Conservation (phyloP, 64 coral and sea anemone genomes). For the Catalaphyllia jardinei region DNA sequence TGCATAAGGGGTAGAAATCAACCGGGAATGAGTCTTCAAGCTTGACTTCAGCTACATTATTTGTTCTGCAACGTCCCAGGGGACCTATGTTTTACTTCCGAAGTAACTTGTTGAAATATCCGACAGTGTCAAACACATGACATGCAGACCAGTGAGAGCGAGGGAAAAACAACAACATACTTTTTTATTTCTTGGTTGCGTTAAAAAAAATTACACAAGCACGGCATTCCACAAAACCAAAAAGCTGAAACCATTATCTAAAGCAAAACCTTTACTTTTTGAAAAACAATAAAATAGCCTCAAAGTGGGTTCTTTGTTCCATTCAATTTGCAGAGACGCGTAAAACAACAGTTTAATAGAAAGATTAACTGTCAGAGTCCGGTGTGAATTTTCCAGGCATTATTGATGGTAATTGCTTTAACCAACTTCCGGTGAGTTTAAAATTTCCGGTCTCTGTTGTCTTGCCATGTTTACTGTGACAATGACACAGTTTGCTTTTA, state of each 20-base stretch:
- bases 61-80: constrained; percentile 24
- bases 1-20: not conserved
- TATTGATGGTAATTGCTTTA: constrained; percentile 49
- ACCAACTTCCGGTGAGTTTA: constrained; percentile 48
- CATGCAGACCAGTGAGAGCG: constrained; percentile 1
- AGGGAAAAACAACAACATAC: not conserved
- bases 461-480: constrained; percentile 2
- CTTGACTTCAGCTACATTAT: not conserved
- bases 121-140: constrained; percentile 29
- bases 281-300: not conserved
- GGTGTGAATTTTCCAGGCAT: constrained; percentile 43
- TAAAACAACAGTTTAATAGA: not conserved
- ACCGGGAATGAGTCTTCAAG: not conserved
- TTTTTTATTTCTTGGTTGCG: not conserved
- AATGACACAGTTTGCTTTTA: not conserved
- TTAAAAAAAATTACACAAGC: not conserved
- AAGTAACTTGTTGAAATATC: constrained; percentile 49
- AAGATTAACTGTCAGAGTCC: constrained; percentile 11
- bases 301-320: not conserved
- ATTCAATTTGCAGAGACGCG: not conserved
- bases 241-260: not conserved
- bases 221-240: not conserved
- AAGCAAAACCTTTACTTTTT: not conserved
- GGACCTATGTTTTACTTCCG: constrained; percentile 35
- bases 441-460: constrained; percentile 36